Percentiles rank a stretch among this genome's conserved stretches.
phyloP scores from a whole-genome alignment of 37 sponge, comb jelly and placozoan genomes.

The Axinella damicornis region DNA sequence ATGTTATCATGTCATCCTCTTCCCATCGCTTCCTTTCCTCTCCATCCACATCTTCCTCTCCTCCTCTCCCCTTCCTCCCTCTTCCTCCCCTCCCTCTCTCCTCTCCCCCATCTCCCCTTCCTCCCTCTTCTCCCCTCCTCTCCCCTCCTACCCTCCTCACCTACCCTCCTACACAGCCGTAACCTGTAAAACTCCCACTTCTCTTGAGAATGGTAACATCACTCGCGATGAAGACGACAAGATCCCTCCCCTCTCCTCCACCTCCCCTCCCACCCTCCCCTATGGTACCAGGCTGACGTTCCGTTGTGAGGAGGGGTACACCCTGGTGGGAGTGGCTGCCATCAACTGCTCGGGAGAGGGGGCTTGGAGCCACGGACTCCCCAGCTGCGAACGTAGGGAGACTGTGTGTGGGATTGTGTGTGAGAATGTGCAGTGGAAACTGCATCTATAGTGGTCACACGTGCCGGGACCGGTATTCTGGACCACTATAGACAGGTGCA shows the following conservation, averaged over 20 bases:
- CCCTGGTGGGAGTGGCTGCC: background rate
- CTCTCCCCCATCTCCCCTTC: too few relatives aligned
- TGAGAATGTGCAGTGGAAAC: too few relatives aligned
- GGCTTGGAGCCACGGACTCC: background rate
- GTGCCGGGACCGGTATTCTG: too few relatives aligned
- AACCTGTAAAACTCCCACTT: background rate
- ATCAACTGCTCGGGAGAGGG: background rate
- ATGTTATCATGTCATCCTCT: too few relatives aligned
- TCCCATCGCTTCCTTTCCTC: too few relatives aligned
- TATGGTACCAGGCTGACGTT: background rate
- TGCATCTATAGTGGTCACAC: too few relatives aligned
- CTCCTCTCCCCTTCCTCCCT: too few relatives aligned
- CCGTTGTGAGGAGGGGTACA: constrained; percentile 6
- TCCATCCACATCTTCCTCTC: too few relatives aligned
- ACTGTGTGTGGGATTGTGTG: background rate
- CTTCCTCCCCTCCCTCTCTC: too few relatives aligned
- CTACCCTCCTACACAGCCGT: background rate
- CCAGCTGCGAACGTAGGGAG: background rate
- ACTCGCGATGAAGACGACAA: background rate
- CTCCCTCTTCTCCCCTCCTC: too few relatives aligned
- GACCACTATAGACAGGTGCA: too few relatives aligned
- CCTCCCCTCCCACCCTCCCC: background rate
- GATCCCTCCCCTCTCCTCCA: background rate
- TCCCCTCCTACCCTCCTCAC: too few relatives aligned
- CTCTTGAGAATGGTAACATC: background rate